Conservation (phyloP, 2,888 invertebrate genomes). For the Zootermopsis nevadensis region DNA sequence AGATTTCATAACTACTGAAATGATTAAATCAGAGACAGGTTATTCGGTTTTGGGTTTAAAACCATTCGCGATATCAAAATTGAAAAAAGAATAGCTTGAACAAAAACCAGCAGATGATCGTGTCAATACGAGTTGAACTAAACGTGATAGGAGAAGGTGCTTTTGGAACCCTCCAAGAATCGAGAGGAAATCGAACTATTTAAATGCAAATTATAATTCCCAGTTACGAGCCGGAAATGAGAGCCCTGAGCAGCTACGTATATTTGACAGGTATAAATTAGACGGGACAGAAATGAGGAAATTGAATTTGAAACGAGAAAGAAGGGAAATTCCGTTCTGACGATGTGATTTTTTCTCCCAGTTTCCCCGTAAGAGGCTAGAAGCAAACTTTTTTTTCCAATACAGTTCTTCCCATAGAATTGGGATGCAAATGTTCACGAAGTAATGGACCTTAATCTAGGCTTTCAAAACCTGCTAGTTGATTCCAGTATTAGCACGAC, state of each 20-base stretch:
- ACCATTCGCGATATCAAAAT: neutral
- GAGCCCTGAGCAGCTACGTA: constrained; percentile 17
- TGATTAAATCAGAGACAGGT: neutral
- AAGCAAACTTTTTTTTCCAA: neutral
- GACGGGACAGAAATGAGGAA: constrained; percentile 41
- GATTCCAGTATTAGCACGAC: too few species aligned
- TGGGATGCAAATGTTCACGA: neutral
- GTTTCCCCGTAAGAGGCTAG: neutral
- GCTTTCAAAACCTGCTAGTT: neutral
- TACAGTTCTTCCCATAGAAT: neutral
- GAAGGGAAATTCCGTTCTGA: neutral
- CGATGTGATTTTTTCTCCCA: neutral
- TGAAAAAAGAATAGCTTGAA: neutral
- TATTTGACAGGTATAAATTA: constrained; percentile 41
- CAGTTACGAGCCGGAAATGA: constrained; percentile 37
- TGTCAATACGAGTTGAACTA: constrained; percentile 14
- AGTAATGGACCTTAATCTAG: neutral
- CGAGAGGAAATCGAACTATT: constrained; percentile 39
- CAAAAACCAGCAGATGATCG: neutral
- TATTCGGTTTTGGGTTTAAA: neutral
- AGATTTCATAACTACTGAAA: neutral
- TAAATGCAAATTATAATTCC: constrained; percentile 41
- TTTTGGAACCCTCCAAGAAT: constrained; percentile 13
- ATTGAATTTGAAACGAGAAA: constrained; percentile 38
- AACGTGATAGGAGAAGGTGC: neutral